These are phyloP conservation scores for Chrysolina americana DNA, from an alignment of 2,888 invertebrate genomes.

Conservation along the genomic window DNA sequence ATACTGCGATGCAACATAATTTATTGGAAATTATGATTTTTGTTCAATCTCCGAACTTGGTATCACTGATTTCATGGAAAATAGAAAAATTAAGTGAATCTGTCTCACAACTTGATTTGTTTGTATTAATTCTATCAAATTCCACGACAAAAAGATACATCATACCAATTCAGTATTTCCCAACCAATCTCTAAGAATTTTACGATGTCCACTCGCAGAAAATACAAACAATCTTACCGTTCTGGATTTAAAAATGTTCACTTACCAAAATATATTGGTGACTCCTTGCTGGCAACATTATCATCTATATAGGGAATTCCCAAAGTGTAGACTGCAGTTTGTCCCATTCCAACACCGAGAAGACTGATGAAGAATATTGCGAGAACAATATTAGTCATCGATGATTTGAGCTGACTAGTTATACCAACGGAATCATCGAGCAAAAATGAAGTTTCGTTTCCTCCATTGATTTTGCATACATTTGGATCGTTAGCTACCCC, in stretches of 20 bases:
- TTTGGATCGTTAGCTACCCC: constrained; percentile 67
- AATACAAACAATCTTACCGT: too few species aligned
- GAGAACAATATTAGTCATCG: constrained; percentile 85
- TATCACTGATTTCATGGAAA: too few species aligned
- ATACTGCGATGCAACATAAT: too few species aligned
- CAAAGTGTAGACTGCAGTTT: constrained; percentile 92
- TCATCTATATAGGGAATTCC: constrained; percentile 96
- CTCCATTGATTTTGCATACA: constrained; percentile 63
- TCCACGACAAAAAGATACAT: too few species aligned
- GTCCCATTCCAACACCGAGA: constrained; percentile 91
- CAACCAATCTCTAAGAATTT: too few species aligned
- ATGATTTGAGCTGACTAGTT: constrained; percentile 80
- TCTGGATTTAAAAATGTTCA: neutral
- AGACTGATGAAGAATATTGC: constrained; percentile 91
- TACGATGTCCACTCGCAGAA: too few species aligned
- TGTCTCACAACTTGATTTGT: too few species aligned
- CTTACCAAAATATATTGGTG: constrained; percentile 92
- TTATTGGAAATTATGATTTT: too few species aligned
- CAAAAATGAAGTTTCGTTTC: constrained; percentile 36
- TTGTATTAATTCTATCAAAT: too few species aligned
- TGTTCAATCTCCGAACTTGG: too few species aligned
- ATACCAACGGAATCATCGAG: constrained; percentile 59
- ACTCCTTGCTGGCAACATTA: constrained; percentile 92
- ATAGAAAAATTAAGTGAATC: too few species aligned
- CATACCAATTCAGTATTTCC: too few species aligned